Percentiles rank a stretch among this genome's conserved stretches.
phyloP scores from a whole-genome alignment of 2,888 invertebrate genomes.

The Lottia scabra region DNA sequence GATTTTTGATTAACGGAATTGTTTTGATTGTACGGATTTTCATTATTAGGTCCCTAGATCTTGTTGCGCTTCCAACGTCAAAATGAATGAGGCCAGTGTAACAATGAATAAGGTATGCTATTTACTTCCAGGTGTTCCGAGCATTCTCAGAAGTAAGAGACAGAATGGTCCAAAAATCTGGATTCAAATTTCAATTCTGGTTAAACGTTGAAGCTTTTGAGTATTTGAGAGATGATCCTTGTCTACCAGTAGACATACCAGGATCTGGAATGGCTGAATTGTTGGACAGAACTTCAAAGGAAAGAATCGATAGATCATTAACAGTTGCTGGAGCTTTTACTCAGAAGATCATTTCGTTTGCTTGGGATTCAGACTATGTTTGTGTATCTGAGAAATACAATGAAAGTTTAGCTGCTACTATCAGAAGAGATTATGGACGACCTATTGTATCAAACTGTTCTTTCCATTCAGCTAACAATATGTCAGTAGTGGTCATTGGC shows the following conservation, averaged over 20 bases:
- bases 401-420: slow-evolving; percentile 35
- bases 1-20: no score
- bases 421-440: slow-evolving; percentile 34
- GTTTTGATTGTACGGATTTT: no score
- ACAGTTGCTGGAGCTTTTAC: slow-evolving; percentile 42
- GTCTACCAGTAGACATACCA: slow-evolving; percentile 45
- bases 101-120: neutral
- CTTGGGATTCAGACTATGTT: slow-evolving; percentile 57
- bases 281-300: slow-evolving; percentile 31
- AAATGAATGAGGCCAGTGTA: no score
- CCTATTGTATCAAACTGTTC: slow-evolving; percentile 55
- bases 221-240: slow-evolving; percentile 45
- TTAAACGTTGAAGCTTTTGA: slow-evolving; percentile 56
- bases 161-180: slow-evolving; percentile 7
- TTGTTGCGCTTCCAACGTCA: no score
- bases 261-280: slow-evolving; percentile 45
- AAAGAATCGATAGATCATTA: slow-evolving; percentile 49
- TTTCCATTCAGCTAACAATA: slow-evolving; percentile 48
- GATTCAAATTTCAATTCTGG: slow-evolving; percentile 45
- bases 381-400: slow-evolving; percentile 41
- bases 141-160: slow-evolving; percentile 29
- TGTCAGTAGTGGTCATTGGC: slow-evolving; percentile 56
- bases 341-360: slow-evolving; percentile 49
- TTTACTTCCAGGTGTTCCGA: slow-evolving; percentile 35
- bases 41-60: no score